Evolutionary conservation across 2,888 invertebrate genomes (phyloP), one percentile per base, ranked within the genome.

Genomic region (Eurois occulta): DNA sequence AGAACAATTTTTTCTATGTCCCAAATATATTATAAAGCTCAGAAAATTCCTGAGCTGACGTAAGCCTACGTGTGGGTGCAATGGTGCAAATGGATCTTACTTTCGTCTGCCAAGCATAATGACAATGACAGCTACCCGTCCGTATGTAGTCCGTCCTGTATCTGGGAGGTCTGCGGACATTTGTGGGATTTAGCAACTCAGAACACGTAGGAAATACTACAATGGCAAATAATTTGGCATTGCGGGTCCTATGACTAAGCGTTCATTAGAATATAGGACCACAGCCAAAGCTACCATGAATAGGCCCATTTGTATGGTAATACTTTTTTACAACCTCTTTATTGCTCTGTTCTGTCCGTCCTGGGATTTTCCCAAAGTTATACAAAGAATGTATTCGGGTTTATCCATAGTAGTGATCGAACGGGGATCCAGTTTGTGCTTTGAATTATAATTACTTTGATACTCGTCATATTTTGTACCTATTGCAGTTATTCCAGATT

Each of bases 251-350:
- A 41, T 73, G 73, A 55, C 73, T 74, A 55, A 70, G n/a, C 11
- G 18, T 7, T 41, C 3, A n/a, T n/a, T 65, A 41, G 16, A 41
- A 64, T 38, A 60, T 21, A 72, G 18, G 62, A 48, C 18, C 72
- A 72, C 21, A 48, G 28, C 8, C 38, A 28, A 18, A 76, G 48
- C 16, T 48, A 4, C 8, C 6, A 16, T 64, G 62, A 77, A 77
- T 77, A 77, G 43, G 16, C 7, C 76, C 41, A 52, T 77, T 77
- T 76, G 32, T 69, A 52, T 69, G 68, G 6, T 76, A 76, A 76
- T 69, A 16, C 13, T 48, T 77, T 52, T 46, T 13, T 38, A 62
- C 11, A 32, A 13, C 13, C 43, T 21, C 2, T 32, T 2, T 55
- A 48, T 21, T 21, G 8, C 16, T 38, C n/a, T 3, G 16, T 43